Evolutionary conservation across 1,140 invertebrate species (phyloP).

Genomic region (Eubasilissa regina): DNA sequence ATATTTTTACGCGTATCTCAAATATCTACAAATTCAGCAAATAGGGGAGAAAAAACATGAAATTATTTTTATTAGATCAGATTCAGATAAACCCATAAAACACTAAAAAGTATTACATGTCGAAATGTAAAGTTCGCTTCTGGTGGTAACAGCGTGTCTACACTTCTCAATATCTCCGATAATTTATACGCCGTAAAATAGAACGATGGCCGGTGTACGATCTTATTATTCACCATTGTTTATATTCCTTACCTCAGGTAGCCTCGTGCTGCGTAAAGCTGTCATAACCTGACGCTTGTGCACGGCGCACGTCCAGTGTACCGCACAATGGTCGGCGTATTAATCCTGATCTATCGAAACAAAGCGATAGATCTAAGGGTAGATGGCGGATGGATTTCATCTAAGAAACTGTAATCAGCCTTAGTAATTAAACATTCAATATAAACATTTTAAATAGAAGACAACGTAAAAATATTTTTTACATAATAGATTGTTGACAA

Average conservation of each 20-base stretch:
- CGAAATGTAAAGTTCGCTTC: slow-evolving; percentile 9
- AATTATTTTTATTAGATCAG: neutral
- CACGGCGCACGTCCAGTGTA: neutral
- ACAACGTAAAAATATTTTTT: no score
- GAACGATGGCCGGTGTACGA: slow-evolving; percentile 57
- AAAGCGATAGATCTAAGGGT: no score
- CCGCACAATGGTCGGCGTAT: neutral
- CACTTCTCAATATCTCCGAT: slow-evolving; percentile 39
- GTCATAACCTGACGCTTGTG: neutral
- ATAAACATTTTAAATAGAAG: no score
- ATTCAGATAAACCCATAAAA: no score
- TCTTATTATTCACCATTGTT: slow-evolving; percentile 53
- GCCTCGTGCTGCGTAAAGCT: slow-evolving; percentile 20
- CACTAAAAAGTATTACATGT: no score
- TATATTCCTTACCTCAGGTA: slow-evolving; percentile 34
- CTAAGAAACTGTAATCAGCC: no score
- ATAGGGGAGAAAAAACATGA: neutral
- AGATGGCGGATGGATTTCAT: no score
- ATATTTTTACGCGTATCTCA: no score
- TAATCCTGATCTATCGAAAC: neutral
- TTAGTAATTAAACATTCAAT: no score
- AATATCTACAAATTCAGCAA: neutral
- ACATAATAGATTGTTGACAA: no score
- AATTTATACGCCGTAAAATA: slow-evolving; percentile 54
- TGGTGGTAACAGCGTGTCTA: slow-evolving; percentile 44